phyloP scores from a whole-genome alignment of 1,140 invertebrate species.

The Agrilus planipennis region DNA sequence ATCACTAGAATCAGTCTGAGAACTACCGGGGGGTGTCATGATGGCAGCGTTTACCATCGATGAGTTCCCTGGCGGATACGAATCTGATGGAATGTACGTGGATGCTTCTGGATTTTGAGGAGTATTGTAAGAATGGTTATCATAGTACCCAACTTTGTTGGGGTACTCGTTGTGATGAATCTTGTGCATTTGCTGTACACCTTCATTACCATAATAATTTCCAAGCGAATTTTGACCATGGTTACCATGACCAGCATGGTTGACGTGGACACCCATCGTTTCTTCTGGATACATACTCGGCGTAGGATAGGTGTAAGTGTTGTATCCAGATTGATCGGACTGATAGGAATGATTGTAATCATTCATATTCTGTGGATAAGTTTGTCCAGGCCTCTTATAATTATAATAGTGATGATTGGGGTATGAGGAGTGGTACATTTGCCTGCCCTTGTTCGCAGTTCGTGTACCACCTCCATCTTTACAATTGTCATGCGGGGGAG shows the following conservation, averaged over 20 bases:
- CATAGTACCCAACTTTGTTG: conserved; percentile 26
- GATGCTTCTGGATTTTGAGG: conserved; percentile 29
- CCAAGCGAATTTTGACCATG: conserved; percentile 16
- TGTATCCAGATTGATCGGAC: conserved; percentile 22
- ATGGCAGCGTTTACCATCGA: conserved; percentile 30
- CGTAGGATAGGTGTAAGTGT: conserved; percentile 24
- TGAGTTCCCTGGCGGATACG: conserved; percentile 19
- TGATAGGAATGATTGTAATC: conserved; percentile 30
- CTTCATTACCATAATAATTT: conserved; percentile 27
- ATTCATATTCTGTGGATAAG: conserved; percentile 31
- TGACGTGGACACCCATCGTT: conserved; percentile 17
- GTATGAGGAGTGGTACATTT: conserved; percentile 32
- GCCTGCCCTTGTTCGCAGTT: conserved; percentile 18
- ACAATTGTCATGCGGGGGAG: conserved; percentile 8
- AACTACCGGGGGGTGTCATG: conserved; percentile 46
- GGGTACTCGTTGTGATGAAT: conserved; percentile 21
- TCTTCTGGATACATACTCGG: conserved; percentile 24
- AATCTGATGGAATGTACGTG: conserved; percentile 29
- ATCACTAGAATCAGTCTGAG: conserved; percentile 43
- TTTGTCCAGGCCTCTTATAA: conserved; percentile 34
- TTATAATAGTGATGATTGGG: conserved; percentile 34
- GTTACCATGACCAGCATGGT: conserved; percentile 16
- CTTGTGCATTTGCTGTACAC: conserved; percentile 24
- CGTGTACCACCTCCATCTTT: conserved; percentile 10
- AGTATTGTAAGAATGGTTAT: conserved; percentile 23